Base-by-base conservation (phyloP, 2,888 invertebrate species). In the Polyommatus iphigenia region DNA sequence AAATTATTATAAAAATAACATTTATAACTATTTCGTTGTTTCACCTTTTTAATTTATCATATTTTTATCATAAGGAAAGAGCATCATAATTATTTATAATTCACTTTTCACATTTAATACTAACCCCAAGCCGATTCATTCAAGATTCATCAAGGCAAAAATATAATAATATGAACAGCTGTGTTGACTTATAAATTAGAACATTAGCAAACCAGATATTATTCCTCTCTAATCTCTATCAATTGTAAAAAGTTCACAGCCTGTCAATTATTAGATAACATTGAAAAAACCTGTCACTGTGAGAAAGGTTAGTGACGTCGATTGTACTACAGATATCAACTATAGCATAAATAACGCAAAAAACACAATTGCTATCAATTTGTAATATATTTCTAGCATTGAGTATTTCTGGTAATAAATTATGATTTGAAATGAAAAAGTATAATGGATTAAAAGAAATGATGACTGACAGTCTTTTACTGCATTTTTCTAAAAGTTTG, bases 231-330 rank as follows among this genome's bases (percentile, higher is more conserved):
- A 29, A 15, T 29, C 29, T 67, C 10, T 67, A 29, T 29, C 67
- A 67, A 29, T 67, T 32, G 67, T 67, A 67, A 29, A 32, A 67
- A 29, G 67, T 67, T 67, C 67, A 67, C 67, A 67, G 32, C 67
- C 67, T 67, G 67, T 67, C 67, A 67, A 67, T 32, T 67, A 67
- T 15, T 29, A 18, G 67, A 67, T 29, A 67, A 32, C 24, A 6
- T 67, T 67, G 29, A 67, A 67, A 67, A 29, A 67, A 32, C 67
- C 29, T 67, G 67, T 29, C 67, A 67, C 29, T 67, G 67, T 67
- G 67, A 67, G 32, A 67, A 67, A 67, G 67, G 67, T 67, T 67
- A 67, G 67, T 67, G 18, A 67, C 13, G 67, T 67, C 13, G 67
- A 67, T 67, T 5, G 4, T 67, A 32, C 67, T 13, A 2, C 4